phyloP scores from a whole-genome alignment of 2,888 invertebrate species.

The Cenopis cana region DNA sequence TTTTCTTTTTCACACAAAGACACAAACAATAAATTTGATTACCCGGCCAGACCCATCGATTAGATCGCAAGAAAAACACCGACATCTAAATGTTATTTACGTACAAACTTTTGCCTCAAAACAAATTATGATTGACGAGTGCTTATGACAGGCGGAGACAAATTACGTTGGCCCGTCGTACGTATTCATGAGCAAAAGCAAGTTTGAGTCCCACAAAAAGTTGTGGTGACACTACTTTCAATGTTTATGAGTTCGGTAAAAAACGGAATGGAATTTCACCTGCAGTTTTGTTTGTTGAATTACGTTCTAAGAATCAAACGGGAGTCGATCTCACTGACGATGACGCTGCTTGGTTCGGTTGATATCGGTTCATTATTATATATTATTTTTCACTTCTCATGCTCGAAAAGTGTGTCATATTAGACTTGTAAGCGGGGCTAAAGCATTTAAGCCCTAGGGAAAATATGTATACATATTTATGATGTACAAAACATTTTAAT shows the following conservation, averaged over 20 bases:
- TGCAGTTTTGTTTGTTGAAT: neutral
- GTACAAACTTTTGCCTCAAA: conserved; percentile 28
- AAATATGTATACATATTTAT: no score
- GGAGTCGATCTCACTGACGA: neutral
- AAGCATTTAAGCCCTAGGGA: no score
- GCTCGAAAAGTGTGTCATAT: no score
- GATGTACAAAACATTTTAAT: no score
- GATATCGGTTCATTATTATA: neutral
- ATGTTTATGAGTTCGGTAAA: conserved; percentile 5
- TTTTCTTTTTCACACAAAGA: neutral
- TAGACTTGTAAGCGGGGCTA: no score
- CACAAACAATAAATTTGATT: neutral
- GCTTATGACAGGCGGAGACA: conserved; percentile 17
- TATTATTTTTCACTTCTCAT: no score
- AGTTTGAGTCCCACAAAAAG: conserved; percentile 14
- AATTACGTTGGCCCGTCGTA: conserved; percentile 1
- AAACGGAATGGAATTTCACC: neutral
- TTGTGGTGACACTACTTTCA: conserved; percentile 13
- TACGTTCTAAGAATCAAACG: neutral
- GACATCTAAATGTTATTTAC: conserved; percentile 17
- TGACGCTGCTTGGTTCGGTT: neutral
- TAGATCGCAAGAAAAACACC: conserved; percentile 15
- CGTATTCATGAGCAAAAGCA: neutral
- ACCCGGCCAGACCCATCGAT: conserved; percentile 7
- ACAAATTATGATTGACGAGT: conserved; percentile 31